Base-by-base conservation (phyloP, 2,888 invertebrate species). In the Amorpha juglandis region DNA sequence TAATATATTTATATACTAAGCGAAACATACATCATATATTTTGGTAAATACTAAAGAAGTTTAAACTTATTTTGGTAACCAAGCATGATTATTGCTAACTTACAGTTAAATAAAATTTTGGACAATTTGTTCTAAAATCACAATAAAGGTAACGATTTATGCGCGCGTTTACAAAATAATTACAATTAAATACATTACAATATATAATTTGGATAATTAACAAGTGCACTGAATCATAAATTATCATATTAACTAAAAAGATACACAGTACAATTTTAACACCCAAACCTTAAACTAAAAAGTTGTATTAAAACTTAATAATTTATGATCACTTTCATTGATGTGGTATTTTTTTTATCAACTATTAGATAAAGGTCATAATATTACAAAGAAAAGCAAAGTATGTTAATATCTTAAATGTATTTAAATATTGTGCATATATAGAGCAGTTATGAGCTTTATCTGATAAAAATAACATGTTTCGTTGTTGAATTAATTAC, bases 311-410 rank as follows among this genome's bases (percentile, higher is more conserved):
- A n/a, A n/a, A n/a, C 53, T 53, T 55, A 12, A 63, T 53, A 50
- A 62, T 47, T 16, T 58, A 65, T 16, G n/a, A 66, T 66, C 65
- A 70, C 58, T 50, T 47, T 55, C 38, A 66, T 68, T 64, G 58
- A 65, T 62, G 67, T 47, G 45, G 62, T 73, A 69, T 68, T 73
- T 67, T 33, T 33, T 55, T 58, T 58, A 42, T 42, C 11, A 11
- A 16, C 58, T 58, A 38, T 6, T 33, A 35, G 14, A 35, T 8
- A 53, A 53, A 35, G 6, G 9, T 14, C 21, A 53, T 27, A 14
- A 12, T 53, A 21, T 35, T 35, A 12, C 50, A 14, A 14, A 0
- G 11, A 12, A 45, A 12, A 14, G 11, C 6, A 45, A 11, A 45
- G 14, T 14, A 45, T 11, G 9, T 12, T 45, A 12, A 45, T 45